Evolutionary conservation across 2,797 vertebrate species (phyloP).

Genomic region (Glyptemys insculpta): DNA sequence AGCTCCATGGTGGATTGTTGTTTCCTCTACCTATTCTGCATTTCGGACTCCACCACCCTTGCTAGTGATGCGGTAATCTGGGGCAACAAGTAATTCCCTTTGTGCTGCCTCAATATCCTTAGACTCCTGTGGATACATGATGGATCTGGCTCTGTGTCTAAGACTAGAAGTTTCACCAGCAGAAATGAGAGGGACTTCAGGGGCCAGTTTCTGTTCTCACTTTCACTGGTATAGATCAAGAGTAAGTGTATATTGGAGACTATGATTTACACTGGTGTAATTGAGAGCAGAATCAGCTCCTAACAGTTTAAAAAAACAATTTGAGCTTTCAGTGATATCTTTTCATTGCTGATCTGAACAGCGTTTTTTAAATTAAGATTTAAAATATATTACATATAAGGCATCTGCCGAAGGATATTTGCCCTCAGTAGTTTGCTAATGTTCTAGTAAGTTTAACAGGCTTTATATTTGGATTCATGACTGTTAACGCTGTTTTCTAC

Average conservation of each 20-base stretch:
- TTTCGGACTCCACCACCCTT: not conserved
- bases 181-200: not conserved
- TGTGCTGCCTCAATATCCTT: not conserved
- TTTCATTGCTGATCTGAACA: conserved; percentile 49
- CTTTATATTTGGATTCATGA: conserved; percentile 29
- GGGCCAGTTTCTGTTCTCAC: not conserved
- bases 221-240: conserved; percentile 15
- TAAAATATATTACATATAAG: conserved; percentile 42
- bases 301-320: conserved; percentile 4
- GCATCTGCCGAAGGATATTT: conserved; percentile 67
- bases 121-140: not conserved
- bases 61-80: not conserved
- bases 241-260: conserved; percentile 29
- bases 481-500: conserved; percentile 24
- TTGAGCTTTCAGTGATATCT: conserved; percentile 43
- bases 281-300: conserved; percentile 34
- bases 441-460: conserved; percentile 32
- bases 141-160: not conserved
- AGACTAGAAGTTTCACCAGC: not conserved
- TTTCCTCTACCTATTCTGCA: not conserved
- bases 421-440: conserved; percentile 38
- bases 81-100: not conserved
- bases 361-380: conserved; percentile 58
- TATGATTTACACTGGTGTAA: not conserved
- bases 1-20: not conserved